Evolutionary conservation across 1,140 invertebrate species (phyloP), one percentile per base, ranked within the genome.

Genomic region (Trissolcus basalis): DNA sequence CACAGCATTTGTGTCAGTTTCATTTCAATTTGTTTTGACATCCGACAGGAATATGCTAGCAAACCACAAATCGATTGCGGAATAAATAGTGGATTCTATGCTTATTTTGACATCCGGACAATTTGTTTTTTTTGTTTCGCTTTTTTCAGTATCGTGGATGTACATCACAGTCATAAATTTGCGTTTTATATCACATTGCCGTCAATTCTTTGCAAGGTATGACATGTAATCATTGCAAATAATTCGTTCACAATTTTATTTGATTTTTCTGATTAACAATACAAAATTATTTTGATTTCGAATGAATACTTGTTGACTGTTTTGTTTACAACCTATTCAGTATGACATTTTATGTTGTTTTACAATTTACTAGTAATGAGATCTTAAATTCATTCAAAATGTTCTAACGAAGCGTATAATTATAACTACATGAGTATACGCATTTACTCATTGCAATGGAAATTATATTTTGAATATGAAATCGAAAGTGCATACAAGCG

Each of bases 21-120:
- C 41, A 75, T 69, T 75, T 64, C 47, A 49, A 32, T 39, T 58
- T 12, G 48, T 47, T 64, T 75, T 69, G 64, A 69, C 64, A 32
- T 54, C 14, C 43, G 59, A 64, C 56, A 75, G 54, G 10, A 64
- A 69, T 69, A 69, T 64, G 58, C 39, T 63, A 58, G 39, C 48
- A 44, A 64, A 64, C 72, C 64, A 50, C 64, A 75, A 75, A 75
- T 75, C 64, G 59, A 69, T 75, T 64, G 64, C 54, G 59, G 64
- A 64, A 68, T 75, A 75, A 75, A 75, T 75, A 75, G 69, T 69
- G 68, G 64, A 58, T 9, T 19, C 71, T 48, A 53, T 68, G 64
- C 72, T 69, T 69, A 67, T 75, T 75, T 75, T 75, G 72, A 69
- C 59, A 64, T 69, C 16, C 15, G 35, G 53, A 69, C 39, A 48